Percentiles rank a stretch among this genome's conserved stretches.
Conservation (phyloP, 2,888 invertebrate species). For the Drosophila aldrichi region DNA sequence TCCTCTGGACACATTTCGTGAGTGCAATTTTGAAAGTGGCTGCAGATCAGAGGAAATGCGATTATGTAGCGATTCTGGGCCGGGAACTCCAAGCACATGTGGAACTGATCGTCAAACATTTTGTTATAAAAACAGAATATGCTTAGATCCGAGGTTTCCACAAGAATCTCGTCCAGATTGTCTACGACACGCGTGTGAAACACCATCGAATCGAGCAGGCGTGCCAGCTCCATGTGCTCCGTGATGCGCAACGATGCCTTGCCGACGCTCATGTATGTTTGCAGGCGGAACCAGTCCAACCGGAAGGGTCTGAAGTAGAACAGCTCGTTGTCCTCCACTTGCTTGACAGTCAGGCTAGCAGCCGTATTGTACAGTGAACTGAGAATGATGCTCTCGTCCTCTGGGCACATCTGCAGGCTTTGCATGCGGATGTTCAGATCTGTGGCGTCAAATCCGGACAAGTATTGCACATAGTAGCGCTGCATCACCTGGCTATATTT, state of each 20-base stretch:
- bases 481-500: slow-evolving; percentile 99
- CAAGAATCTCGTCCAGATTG: slow-evolving; percentile 97
- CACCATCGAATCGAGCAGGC: slow-evolving; percentile 96
- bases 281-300: slow-evolving; percentile 98
- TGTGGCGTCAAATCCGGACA: slow-evolving; percentile 97
- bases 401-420: slow-evolving; percentile 93
- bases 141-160: slow-evolving; percentile 98
- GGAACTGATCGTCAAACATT: slow-evolving; percentile 99
- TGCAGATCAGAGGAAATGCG: slow-evolving; percentile 98
- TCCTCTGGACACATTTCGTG: slow-evolving; percentile 99
- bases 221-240: slow-evolving; percentile 94
- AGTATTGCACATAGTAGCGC: slow-evolving; percentile 98
- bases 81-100: slow-evolving; percentile 99
- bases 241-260: slow-evolving; percentile 92
- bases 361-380: slow-evolving; percentile 96
- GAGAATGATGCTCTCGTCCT: slow-evolving; percentile 97
- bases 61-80: slow-evolving; percentile 99
- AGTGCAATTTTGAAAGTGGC: slow-evolving; percentile 98
- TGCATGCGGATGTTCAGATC: slow-evolving; percentile 94
- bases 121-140: slow-evolving; percentile 99
- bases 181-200: slow-evolving; percentile 99
- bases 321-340: slow-evolving; percentile 97
- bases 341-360: slow-evolving; percentile 93
- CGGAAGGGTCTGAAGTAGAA: slow-evolving; percentile 98
- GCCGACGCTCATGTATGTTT: slow-evolving; percentile 95